These are phyloP conservation scores for Rhopilema esculentum DNA, from an alignment of 30 jellyfish, hydroid and myxozoan genomes.

Conservation along the genomic window DNA sequence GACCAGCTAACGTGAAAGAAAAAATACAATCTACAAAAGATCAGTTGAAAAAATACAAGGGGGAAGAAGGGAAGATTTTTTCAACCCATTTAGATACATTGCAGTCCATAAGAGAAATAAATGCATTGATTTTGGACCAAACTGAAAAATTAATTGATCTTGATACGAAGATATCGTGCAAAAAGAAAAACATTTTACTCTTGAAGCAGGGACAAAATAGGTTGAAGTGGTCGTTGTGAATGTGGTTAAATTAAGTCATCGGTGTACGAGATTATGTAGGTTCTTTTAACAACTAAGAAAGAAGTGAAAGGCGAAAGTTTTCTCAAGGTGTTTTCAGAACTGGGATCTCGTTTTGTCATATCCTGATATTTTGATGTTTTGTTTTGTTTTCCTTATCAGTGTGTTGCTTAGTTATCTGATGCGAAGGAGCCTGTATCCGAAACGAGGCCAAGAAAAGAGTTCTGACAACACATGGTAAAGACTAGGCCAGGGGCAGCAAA, in stretches of 20 bases:
- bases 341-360: too few relatives aligned
- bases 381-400: too few relatives aligned
- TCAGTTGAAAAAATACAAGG: constrained; percentile 34
- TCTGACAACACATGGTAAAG: not conserved
- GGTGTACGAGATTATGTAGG: too few relatives aligned
- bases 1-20: constrained; percentile 38
- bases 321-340: too few relatives aligned
- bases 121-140: constrained; percentile 4
- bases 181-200: constrained; percentile 14
- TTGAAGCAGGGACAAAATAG: constrained; percentile 50
- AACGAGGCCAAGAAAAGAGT: not conserved
- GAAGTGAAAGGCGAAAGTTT: too few relatives aligned
- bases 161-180: constrained; percentile 16
- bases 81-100: constrained; percentile 23
- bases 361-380: too few relatives aligned
- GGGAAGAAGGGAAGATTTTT: constrained; percentile 40
- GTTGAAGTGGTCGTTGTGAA: not conserved
- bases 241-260: not conserved
- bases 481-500: too few relatives aligned
- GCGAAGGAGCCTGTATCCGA: not conserved
- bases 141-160: constrained; percentile 7
- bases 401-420: too few relatives aligned
- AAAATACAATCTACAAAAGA: constrained; percentile 12
- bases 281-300: too few relatives aligned
- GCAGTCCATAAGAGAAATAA: constrained; percentile 24